These are phyloP conservation scores for Siderastrea radians DNA, from an alignment of 92 coral and sea anemone species.

Conservation along the genomic window DNA sequence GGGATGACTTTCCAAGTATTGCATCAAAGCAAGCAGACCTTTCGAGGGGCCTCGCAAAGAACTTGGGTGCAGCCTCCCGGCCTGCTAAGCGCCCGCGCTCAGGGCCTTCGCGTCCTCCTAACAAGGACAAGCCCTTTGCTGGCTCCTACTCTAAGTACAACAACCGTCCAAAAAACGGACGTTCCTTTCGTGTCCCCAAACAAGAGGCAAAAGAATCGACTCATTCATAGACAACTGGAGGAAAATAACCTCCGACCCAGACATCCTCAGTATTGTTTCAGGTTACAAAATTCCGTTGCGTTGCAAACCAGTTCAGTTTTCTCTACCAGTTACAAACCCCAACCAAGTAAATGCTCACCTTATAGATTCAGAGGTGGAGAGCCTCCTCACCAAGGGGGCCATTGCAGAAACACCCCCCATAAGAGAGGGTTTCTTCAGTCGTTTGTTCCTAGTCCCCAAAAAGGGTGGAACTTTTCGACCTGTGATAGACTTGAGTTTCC, in stretches of 20 bases:
- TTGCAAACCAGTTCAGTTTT: slow-evolving; percentile 28
- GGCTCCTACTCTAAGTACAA: background rate
- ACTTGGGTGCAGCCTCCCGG: slow-evolving; percentile 10
- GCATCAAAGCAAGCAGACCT: background rate
- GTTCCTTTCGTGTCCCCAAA: slow-evolving; percentile 33
- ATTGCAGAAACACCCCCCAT: background rate
- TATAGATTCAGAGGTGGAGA: background rate
- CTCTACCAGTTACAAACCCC: background rate
- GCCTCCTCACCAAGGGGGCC: background rate
- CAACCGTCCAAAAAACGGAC: slow-evolving; percentile 25
- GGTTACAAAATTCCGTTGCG: slow-evolving; percentile 30
- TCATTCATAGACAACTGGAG: slow-evolving; percentile 23
- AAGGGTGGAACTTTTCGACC: background rate
- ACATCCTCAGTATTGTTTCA: slow-evolving; percentile 20
- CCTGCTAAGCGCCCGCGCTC: slow-evolving; percentile 2
- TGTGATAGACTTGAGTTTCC: slow-evolving; percentile 54
- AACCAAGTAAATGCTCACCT: background rate
- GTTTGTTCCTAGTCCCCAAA: slow-evolving; percentile 52
- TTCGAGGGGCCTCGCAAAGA: slow-evolving; percentile 7
- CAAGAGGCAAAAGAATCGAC: slow-evolving; percentile 28
- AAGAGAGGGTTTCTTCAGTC: slow-evolving; percentile 6
- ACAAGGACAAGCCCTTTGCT: background rate
- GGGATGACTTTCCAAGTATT: too few relatives aligned
- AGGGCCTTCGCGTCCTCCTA: background rate
- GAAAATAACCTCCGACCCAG: slow-evolving; percentile 31